These are phyloP conservation scores for Suncus etruscus DNA, from an alignment of 2,113 vertebrate genomes.

Conservation along the genomic window DNA sequence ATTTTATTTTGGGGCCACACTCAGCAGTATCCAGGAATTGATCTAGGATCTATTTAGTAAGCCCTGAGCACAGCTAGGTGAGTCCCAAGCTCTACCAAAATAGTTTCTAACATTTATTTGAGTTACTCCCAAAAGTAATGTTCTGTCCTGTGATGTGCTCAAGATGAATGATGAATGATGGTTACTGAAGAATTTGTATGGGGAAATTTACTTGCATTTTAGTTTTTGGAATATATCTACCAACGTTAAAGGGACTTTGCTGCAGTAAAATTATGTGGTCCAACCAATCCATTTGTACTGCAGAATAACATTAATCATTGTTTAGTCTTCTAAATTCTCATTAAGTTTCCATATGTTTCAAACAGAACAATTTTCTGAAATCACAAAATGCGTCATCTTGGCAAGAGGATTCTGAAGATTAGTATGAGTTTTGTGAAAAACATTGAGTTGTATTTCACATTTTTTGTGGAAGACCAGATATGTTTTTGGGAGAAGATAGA, in stretches of 20 bases:
- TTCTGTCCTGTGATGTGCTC: background rate
- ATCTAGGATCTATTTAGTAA: no score
- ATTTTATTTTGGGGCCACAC: no score
- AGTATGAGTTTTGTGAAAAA: background rate
- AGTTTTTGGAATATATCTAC: background rate
- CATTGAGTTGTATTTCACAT: background rate
- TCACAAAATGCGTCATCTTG: background rate
- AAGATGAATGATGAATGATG: background rate
- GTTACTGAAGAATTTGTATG: background rate
- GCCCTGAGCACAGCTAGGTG: no score
- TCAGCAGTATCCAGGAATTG: no score
- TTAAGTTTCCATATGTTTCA: constrained; percentile 29
- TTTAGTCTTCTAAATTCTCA: constrained; percentile 18
- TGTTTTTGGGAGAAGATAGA: background rate
- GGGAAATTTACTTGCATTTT: background rate
- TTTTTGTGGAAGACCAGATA: background rate
- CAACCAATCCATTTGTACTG: constrained; percentile 17
- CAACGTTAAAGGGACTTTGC: background rate
- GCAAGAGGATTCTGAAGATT: background rate
- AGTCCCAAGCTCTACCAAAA: no score
- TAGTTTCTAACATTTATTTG: background rate
- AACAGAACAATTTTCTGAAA: background rate
- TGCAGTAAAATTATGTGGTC: background rate
- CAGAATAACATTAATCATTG: background rate
- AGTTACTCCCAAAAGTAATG: background rate